Conservation (phyloP, 2,113 vertebrate genomes). For the Rhinolophus sinicus region DNA sequence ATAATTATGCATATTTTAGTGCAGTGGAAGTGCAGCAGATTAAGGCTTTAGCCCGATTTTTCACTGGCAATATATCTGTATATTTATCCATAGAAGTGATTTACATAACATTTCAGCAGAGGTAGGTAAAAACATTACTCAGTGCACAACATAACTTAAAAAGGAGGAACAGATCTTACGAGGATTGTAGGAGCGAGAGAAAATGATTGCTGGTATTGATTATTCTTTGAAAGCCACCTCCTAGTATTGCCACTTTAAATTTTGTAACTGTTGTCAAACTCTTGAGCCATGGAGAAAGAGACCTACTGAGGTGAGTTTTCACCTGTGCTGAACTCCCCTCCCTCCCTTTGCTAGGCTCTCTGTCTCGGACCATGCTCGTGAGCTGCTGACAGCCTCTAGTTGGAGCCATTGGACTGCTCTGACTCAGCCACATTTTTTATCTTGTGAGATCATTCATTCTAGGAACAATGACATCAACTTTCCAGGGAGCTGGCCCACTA, state of each 20-base stretch:
- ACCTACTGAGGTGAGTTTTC: neutral
- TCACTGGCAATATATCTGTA: conserved; percentile 23
- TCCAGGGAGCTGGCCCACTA: neutral
- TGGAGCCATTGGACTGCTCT: neutral
- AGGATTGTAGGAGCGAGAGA: neutral
- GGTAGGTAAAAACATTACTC: neutral
- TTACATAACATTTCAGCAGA: conserved; percentile 33
- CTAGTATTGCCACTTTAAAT: neutral
- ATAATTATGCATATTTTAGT: conserved; percentile 36
- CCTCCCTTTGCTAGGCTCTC: neutral
- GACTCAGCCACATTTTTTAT: conserved; percentile 43
- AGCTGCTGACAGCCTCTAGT: neutral
- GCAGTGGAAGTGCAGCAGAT: conserved; percentile 8
- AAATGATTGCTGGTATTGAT: neutral
- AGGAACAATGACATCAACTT: neutral
- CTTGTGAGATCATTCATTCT: conserved; percentile 25
- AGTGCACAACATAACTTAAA: neutral
- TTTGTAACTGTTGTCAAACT: neutral
- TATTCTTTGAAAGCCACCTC: neutral
- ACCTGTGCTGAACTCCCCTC: neutral
- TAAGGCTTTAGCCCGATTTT: neutral
- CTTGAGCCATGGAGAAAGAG: neutral
- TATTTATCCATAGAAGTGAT: conserved; percentile 43
- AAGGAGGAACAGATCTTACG: neutral
- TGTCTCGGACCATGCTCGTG: neutral